Base-by-base conservation (phyloP, 1,140 invertebrate species). In the Streblospio benedicti region DNA sequence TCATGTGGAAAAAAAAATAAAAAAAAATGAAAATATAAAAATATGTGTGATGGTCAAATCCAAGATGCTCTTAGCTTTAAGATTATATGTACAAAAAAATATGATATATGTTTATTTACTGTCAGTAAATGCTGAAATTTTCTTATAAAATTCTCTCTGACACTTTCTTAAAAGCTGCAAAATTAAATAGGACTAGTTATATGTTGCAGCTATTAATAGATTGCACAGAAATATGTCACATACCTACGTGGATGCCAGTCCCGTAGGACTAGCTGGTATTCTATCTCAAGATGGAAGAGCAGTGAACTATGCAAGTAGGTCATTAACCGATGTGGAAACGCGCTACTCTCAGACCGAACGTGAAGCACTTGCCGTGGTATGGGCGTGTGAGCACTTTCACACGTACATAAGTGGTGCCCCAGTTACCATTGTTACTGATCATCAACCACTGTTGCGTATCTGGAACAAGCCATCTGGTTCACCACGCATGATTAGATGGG, bases 271-370 rank as follows among this genome's bases (percentile, higher is more conserved):
- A 31, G 78, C 76, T 16, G 73, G 71, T 30, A 69, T 76, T 14
- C 33, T 81, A 0, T 41, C 77, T 4, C 79, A 83, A 62, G 68
- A 79, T 56, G 23, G 72, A 74, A 67, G 67, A 64, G 72, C 73
- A 2, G 68, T 82, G 1, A 71, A 74, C 2, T 72, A 63, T 60
- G 59, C 57, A 6, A 65, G 61, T 33, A 45, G 65, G 47, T 23
- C 53, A 28, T 53, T 70, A 3, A 61, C 54, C 18, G 45, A 62
- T 31, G 57, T 61, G 1, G 65, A 74, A 53, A 55, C 63, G 30
- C 35, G 66, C 1, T 80, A 80, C 58, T 69, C 66, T 1, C 76
- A 75, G 6, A 76, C 70, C 27, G 79, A 83, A 63, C 65, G 68
- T 50, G 76, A 81, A 65, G 69, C 66, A 23, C 53, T 78, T 27